phyloP scores from a whole-genome alignment of 2,888 invertebrate species.

The Lepidocyrtinus sp. region DNA sequence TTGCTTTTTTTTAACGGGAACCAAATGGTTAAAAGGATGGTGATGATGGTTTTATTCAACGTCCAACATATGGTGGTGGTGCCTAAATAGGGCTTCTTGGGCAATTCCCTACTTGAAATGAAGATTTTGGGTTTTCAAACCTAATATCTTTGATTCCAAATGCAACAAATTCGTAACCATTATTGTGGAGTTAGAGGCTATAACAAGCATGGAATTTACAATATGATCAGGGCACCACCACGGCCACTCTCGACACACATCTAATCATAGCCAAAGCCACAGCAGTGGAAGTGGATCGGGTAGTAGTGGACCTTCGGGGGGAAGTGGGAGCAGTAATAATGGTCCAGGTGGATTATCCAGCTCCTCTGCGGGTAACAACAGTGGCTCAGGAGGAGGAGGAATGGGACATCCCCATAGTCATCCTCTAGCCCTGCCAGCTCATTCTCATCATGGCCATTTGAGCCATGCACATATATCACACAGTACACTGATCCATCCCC shows the following conservation, averaged over 20 bases:
- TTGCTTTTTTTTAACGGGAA: neutral
- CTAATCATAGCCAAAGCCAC: conserved; percentile 59
- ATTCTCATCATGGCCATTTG: conserved; percentile 64
- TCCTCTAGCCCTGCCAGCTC: conserved; percentile 52
- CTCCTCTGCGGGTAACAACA: conserved; percentile 30
- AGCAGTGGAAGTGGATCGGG: conserved; percentile 50
- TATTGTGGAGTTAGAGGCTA: conserved; percentile 43
- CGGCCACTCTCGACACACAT: conserved; percentile 57
- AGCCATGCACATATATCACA: conserved; percentile 56
- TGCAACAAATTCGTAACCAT: neutral
- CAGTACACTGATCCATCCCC: conserved; percentile 56
- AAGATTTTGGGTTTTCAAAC: neutral
- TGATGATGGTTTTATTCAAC: neutral
- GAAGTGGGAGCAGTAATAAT: conserved; percentile 37
- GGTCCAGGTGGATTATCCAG: conserved; percentile 38
- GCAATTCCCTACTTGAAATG: too few species aligned
- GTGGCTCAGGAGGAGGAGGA: conserved; percentile 38
- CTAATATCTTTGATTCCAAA: neutral
- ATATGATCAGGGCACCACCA: conserved; percentile 63
- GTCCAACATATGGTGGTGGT: neutral
- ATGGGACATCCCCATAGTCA: conserved; percentile 56
- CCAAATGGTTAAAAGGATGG: neutral
- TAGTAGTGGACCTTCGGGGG: conserved; percentile 37
- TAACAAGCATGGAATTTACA: conserved; percentile 51
- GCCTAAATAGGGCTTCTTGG: too few species aligned